phyloP scores from a whole-genome alignment of 2,113 vertebrate species.

The Bungarus multicinctus region DNA sequence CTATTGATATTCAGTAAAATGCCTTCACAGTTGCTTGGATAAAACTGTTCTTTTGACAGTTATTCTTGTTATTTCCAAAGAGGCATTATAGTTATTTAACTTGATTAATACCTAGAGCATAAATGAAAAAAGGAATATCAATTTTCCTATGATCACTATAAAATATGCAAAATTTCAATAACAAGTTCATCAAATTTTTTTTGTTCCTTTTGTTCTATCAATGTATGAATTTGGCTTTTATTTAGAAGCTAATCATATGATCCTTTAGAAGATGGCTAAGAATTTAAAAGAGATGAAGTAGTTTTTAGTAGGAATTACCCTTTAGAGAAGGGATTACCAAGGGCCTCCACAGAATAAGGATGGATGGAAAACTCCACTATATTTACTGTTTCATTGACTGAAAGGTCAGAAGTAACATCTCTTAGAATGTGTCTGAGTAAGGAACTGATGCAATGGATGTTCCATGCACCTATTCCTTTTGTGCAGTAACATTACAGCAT shows the following conservation, averaged over 20 bases:
- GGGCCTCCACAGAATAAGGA: not conserved
- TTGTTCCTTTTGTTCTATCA: not conserved
- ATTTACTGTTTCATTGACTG: not conserved
- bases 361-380: not conserved
- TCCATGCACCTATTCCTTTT: not conserved
- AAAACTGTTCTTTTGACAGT: not conserved
- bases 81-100: not conserved
- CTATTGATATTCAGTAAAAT: not conserved
- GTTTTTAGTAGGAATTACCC: not conserved
- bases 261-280: not conserved
- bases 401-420: not conserved
- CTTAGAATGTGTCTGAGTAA: not conserved
- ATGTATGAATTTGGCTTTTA: not conserved
- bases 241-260: not conserved
- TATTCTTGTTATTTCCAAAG: not conserved
- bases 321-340: not conserved
- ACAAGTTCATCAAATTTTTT: not conserved
- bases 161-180: not conserved
- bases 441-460: not conserved
- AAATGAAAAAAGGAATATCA: not conserved
- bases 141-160: not conserved
- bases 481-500: not conserved
- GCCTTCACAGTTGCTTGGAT: not conserved
- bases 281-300: not conserved
- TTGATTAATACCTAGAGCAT: not conserved